Conservation (phyloP, 2,797 vertebrate genomes). For the Mormyrus proboscirostris region DNA sequence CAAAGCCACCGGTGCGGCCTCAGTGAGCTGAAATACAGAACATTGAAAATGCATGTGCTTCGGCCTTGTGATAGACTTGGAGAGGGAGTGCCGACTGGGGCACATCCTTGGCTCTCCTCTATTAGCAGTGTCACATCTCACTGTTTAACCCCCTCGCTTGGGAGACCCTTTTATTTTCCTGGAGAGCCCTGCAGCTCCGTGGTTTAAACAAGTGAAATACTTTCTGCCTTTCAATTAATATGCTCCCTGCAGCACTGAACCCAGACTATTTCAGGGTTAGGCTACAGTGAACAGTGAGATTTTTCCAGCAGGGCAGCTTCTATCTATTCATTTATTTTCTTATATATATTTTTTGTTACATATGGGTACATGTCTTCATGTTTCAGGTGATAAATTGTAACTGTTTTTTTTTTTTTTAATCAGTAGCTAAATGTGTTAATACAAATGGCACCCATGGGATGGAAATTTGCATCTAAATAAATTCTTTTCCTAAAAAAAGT, state of each 20-base stretch:
- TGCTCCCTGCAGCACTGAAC: constrained; percentile 62
- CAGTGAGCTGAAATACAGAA: constrained; percentile 41
- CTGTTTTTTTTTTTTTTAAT: neutral
- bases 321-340: constrained; percentile 1
- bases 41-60: constrained; percentile 33
- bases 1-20: constrained; percentile 13
- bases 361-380: neutral
- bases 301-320: neutral
- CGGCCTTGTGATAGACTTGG: constrained; percentile 45
- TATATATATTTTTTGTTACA: neutral
- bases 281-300: constrained; percentile 16
- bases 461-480: neutral
- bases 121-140: constrained; percentile 58
- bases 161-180: constrained; percentile 63
- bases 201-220: constrained; percentile 69
- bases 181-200: constrained; percentile 60
- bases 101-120: constrained; percentile 45
- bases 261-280: constrained; percentile 41
- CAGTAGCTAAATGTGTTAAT: neutral
- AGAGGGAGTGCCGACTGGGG: constrained; percentile 51
- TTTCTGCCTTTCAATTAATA: constrained; percentile 73
- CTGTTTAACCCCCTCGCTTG: constrained; percentile 47
- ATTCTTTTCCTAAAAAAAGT: neutral
- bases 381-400: neutral
- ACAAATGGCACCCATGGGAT: neutral